A percentile compares a stretch with the other conserved stretches of the same genome.
Evolutionary conservation across 2,888 invertebrate species (phyloP).

Genomic region (Hydriomena furcata): DNA sequence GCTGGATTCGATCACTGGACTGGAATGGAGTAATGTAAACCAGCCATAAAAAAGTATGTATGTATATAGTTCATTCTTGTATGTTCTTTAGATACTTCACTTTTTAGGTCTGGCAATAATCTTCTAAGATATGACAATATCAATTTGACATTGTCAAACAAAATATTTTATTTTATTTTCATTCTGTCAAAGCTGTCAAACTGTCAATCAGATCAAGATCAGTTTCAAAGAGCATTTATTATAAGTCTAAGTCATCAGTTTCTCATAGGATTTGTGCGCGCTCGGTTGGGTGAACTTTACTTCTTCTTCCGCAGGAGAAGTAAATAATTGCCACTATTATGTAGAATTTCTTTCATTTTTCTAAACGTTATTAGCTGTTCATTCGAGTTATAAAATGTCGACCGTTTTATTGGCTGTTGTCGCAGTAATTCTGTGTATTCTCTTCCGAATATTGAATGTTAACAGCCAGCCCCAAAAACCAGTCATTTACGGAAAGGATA

Average conservation of each 20-base stretch:
- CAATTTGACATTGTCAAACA: no score
- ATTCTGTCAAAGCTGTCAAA: not conserved
- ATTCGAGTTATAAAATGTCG: conserved; percentile 83
- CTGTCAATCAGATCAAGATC: not conserved
- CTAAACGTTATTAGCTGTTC: conserved; percentile 20
- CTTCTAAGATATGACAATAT: no score
- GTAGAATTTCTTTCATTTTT: conserved; percentile 51
- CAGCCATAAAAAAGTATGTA: no score
- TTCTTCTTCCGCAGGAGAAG: conserved; percentile 40
- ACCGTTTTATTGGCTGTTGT: conserved; percentile 91
- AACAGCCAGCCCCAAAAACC: conserved; percentile 92
- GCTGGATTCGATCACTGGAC: no score
- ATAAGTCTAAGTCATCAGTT: conserved; percentile 23
- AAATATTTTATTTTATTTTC: no score
- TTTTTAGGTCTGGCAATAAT: no score
- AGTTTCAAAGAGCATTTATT: not conserved
- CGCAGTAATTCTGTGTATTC: conserved; percentile 91
- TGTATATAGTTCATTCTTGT: no score
- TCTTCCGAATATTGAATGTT: conserved; percentile 93
- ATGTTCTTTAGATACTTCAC: no score
- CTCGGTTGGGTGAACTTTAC: conserved; percentile 42
- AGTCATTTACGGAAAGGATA: conserved; percentile 89
- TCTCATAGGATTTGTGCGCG: conserved; percentile 41
- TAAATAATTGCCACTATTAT: conserved; percentile 58
- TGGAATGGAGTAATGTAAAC: no score